Percentiles rank a stretch among this genome's conserved stretches.
These are phyloP conservation scores for Cynodonichthys magdalenae DNA, from an alignment of 2,797 vertebrate species.

Conservation along the genomic window DNA sequence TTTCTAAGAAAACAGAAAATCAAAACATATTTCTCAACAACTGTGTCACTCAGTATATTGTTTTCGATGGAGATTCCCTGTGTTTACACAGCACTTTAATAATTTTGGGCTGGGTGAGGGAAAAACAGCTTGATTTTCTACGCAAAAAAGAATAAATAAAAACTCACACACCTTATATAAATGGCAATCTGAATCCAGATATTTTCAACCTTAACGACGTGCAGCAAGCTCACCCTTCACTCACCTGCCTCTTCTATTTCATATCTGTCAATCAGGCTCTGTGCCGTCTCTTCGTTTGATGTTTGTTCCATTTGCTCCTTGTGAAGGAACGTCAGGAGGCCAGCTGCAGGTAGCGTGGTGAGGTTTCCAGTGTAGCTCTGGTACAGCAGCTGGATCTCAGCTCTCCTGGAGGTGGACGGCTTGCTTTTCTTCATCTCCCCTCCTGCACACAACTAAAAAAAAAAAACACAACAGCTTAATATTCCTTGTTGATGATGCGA, in stretches of 20 bases:
- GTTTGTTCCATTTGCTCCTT: constrained; percentile 77
- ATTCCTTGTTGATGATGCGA: background rate
- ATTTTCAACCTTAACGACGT: constrained; percentile 24
- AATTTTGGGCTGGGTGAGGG: no score
- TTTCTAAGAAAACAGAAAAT: no score
- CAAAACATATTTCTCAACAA: no score
- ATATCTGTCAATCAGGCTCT: constrained; percentile 82
- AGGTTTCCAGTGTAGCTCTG: constrained; percentile 64
- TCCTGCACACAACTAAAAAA: constrained; percentile 29
- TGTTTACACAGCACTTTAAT: no score
- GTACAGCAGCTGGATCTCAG: constrained; percentile 80
- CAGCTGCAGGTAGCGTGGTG: constrained; percentile 51
- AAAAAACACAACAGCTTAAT: background rate
- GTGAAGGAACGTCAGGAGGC: constrained; percentile 80
- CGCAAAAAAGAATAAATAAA: no score
- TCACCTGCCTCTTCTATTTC: constrained; percentile 87
- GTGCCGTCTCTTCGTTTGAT: constrained; percentile 48
- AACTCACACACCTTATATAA: no score
- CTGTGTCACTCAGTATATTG: no score
- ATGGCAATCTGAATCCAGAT: background rate
- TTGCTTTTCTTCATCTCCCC: constrained; percentile 37
- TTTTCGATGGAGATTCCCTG: no score
- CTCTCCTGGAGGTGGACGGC: constrained; percentile 55
- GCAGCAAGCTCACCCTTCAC: constrained; percentile 20
- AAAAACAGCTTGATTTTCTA: no score